Base-by-base conservation (phyloP, 1,140 invertebrate genomes). In the Phortica variegata region DNA sequence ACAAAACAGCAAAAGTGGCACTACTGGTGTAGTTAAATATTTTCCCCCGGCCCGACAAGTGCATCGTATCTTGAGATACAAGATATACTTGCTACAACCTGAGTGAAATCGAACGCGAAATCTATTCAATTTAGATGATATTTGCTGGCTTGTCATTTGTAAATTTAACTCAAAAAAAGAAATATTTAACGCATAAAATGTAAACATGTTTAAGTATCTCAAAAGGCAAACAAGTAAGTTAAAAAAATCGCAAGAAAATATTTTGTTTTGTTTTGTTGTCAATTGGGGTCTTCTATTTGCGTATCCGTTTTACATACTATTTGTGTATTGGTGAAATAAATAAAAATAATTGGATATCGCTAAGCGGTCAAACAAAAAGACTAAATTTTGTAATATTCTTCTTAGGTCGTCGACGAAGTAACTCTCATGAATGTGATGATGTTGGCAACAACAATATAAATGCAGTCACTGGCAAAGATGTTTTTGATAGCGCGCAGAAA, bases 141-240 rank as follows among this genome's bases (percentile, higher is more conserved):
- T n/a, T n/a, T n/a, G n/a, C n/a, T n/a, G n/a, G n/a, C n/a, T n/a
- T n/a, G n/a, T n/a, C n/a, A n/a, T n/a, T n/a, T n/a, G n/a, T 3
- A 21, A 43, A 42, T 39, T 17, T 31, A 43, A 39, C 31, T 23
- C 15, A 21, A 3, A 34, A 17, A 16, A 45, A 34, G 10, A 15
- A 12, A 5, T 52, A 52, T 8, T 29, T 16, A 34, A 23, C 12
- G 21, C 43, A 18, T 32, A 66, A 46, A 61, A 71, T 65, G 60
- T 58, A 44, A 68, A 61, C 34, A 73, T 73, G 70, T 41, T 73
- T 17, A 73, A 73, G 34, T 73, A 73, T 54, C 66, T 73, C 12
- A 73, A 71, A 38, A 63, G 66, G 63, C 70, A 68, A 47, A 66
- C 65, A 41, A 71, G 70, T 73, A 57, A 65, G 65, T 61, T 8